Conservation (phyloP, 1,140 invertebrate genomes). For the Goniozus legneri region DNA sequence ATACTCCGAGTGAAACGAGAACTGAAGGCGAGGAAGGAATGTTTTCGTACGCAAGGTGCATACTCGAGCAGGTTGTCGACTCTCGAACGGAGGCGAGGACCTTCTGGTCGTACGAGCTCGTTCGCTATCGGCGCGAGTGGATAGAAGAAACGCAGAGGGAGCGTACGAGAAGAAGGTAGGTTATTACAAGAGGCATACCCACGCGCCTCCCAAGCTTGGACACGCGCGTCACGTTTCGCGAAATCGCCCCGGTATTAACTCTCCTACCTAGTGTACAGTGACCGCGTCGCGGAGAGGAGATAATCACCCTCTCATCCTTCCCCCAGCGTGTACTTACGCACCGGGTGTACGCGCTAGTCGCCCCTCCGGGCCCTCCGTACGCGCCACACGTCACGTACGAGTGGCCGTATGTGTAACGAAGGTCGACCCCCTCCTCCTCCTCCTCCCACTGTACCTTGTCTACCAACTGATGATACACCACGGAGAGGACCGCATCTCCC, state of each 20-base stretch:
- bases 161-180: background rate
- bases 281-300: background rate
- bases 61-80: no score
- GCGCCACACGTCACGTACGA: no score
- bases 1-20: no score
- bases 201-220: slow-evolving; percentile 26
- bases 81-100: no score
- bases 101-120: slow-evolving; percentile 15
- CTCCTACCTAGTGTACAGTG: background rate
- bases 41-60: no score
- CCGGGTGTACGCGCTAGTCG: no score
- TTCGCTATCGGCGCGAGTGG: background rate
- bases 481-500: no score
- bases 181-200: slow-evolving; percentile 14
- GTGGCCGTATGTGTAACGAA: background rate
- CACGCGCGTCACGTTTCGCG: slow-evolving; percentile 32
- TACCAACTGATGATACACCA: background rate
- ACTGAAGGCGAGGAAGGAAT: no score
- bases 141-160: background rate
- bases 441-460: background rate
- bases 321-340: background rate
- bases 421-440: background rate
- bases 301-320: slow-evolving; percentile 2
- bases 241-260: slow-evolving; percentile 26
- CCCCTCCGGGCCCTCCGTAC: background rate